Evolutionary conservation across 2,888 invertebrate genomes (phyloP), one percentile per base, ranked within the genome.

Genomic region (Trimorus sp.): DNA sequence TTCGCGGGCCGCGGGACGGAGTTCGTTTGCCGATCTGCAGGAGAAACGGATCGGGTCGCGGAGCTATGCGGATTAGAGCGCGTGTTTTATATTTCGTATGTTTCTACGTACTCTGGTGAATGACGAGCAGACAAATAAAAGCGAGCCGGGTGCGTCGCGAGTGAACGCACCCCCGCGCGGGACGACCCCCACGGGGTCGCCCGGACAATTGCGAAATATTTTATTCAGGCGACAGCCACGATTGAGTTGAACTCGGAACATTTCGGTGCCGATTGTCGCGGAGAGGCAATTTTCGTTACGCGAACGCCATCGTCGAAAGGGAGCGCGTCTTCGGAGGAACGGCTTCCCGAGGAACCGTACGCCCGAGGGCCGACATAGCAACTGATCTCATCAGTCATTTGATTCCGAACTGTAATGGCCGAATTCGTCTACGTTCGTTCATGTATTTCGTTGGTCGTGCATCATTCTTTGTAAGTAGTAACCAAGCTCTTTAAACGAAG

Each of bases 61-160:
- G 69, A 12, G 49, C 65, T 45, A 59, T 62, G 48, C 38, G 26
- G 53, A 45, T 49, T 40, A 4, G 26, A 48, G 16, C 48, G 51
- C 79, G 60, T 63, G 59, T 79, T 79, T 79, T 73, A 73, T 73
- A 73, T 79, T 73, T 71, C 79, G 65, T 66, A 79, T 79, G 65
- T 79, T 79, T 79, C 73, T 79, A 78, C 59, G 53, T 70, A 65
- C 53, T 58, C 37, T 56, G 65, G 40, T 73, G 58, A 73, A 65
- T 73, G 56, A 45, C 16, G 59, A 70, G 36, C 56, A 48, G 40
- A 40, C 40, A 40, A 40, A 58, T 65, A 66, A 66, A 16, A 66
- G 36, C 66, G 58, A 71, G 45, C 37, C 59, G 11, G 38, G 62
- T 56, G 12, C 16, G 45, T 63, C 54, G 16, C 16, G 37, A 62